Percentiles rank a stretch among this genome's conserved stretches.
phyloP scores from a whole-genome alignment of 2,888 invertebrate genomes.

The Chrysolina americana region DNA sequence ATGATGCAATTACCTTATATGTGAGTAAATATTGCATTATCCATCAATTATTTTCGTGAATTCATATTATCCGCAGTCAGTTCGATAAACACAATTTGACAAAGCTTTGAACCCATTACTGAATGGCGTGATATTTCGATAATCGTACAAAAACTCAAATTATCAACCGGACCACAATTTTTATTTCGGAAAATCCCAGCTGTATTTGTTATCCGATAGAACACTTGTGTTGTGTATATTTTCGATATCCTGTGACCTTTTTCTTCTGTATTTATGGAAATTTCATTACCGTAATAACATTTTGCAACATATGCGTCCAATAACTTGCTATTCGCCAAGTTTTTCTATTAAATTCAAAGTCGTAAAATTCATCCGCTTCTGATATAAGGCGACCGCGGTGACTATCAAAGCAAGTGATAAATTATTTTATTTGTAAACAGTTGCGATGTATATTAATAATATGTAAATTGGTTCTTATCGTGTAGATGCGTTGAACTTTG shows the following conservation, averaged over 20 bases:
- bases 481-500: neutral
- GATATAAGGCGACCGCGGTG: neutral
- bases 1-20: too few species aligned
- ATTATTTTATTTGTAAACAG: constrained; percentile 15
- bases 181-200: neutral
- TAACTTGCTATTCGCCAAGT: neutral
- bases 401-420: constrained; percentile 8
- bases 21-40: too few species aligned
- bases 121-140: neutral
- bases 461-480: constrained; percentile 7
- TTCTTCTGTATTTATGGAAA: constrained; percentile 7
- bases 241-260: constrained; percentile 17
- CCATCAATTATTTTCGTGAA: too few species aligned
- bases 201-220: neutral
- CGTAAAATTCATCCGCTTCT: neutral
- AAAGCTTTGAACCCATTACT: too few species aligned
- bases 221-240: constrained; percentile 1
- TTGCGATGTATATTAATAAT: neutral
- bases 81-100: too few species aligned
- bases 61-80: too few species aligned
- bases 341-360: neutral
- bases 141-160: neutral
- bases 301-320: constrained; percentile 10
- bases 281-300: constrained; percentile 7
- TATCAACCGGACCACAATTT: neutral